Percentiles rank a stretch among this genome's conserved stretches.
These are phyloP conservation scores for Cephus pygmeus DNA, from an alignment of 2,888 invertebrate species.

Conservation along the genomic window DNA sequence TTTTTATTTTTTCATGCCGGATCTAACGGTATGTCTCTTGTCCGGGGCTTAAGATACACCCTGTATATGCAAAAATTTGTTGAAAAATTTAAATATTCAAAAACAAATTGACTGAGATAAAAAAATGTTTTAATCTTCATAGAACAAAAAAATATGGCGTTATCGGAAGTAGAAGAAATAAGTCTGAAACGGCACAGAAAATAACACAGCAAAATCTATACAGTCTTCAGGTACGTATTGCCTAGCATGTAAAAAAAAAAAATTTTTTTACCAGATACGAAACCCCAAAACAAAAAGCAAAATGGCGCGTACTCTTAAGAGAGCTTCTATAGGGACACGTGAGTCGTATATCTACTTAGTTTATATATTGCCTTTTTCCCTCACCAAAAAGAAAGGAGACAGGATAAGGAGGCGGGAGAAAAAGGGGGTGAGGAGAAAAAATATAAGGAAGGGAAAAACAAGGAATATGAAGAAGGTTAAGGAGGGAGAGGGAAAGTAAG, in stretches of 20 bases:
- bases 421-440: background rate
- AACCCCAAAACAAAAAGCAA: background rate
- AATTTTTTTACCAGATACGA: background rate
- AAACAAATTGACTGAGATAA: background rate
- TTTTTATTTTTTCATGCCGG: too few relatives aligned
- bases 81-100: background rate
- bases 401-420: background rate
- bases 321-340: background rate
- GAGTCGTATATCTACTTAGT: background rate
- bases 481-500: background rate
- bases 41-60: too few relatives aligned
- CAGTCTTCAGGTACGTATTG: too few relatives aligned
- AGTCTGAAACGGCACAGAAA: too few relatives aligned
- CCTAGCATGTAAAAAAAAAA: background rate
- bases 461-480: too few relatives aligned
- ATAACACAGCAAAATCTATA: too few relatives aligned
- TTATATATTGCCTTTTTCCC: background rate
- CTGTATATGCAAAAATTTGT: too few relatives aligned
- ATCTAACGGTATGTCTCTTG: too few relatives aligned
- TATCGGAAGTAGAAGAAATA: background rate
- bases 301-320: background rate
- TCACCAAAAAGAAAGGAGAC: background rate
- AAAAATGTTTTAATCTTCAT: background rate
- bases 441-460: background rate
- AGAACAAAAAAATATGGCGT: background rate